These are phyloP conservation scores for Adineta ricciae DNA, from an alignment of 2,888 invertebrate species.

Conservation along the genomic window DNA sequence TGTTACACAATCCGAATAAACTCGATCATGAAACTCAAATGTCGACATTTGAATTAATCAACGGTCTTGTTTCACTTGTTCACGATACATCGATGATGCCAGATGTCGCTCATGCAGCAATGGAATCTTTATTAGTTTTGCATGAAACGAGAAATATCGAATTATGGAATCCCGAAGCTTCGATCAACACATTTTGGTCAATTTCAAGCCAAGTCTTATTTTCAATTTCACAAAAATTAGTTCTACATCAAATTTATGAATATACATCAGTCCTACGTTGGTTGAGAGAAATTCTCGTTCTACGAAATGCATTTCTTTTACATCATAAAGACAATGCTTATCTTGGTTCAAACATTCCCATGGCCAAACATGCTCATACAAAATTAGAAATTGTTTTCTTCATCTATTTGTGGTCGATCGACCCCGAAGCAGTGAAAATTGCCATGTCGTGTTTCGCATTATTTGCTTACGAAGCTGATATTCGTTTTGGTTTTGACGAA, in stretches of 20 bases:
- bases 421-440: constrained; percentile 86
- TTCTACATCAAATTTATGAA: constrained; percentile 89
- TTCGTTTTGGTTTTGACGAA: constrained; percentile 82
- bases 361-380: constrained; percentile 89
- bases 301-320: constrained; percentile 79
- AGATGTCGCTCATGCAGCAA: constrained; percentile 88
- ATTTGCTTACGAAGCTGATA: constrained; percentile 83
- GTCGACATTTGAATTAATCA: constrained; percentile 84
- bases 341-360: constrained; percentile 78
- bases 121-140: constrained; percentile 80
- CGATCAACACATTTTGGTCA: constrained; percentile 92
- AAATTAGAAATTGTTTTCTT: constrained; percentile 94
- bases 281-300: constrained; percentile 82
- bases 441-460: constrained; percentile 90
- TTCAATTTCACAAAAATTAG: constrained; percentile 93
- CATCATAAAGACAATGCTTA: constrained; percentile 70
- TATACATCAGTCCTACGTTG: constrained; percentile 93
- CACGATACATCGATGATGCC: constrained; percentile 88
- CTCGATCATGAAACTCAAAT: constrained; percentile 87
- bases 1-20: constrained; percentile 79
- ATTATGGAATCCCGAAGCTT: constrained; percentile 84
- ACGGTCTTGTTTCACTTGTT: constrained; percentile 83
- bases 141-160: constrained; percentile 88
- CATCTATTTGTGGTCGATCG: constrained; percentile 97
- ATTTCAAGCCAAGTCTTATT: constrained; percentile 90